phyloP scores from a whole-genome alignment of 2,797 vertebrate genomes.

The Pogoniulus pusillus region DNA sequence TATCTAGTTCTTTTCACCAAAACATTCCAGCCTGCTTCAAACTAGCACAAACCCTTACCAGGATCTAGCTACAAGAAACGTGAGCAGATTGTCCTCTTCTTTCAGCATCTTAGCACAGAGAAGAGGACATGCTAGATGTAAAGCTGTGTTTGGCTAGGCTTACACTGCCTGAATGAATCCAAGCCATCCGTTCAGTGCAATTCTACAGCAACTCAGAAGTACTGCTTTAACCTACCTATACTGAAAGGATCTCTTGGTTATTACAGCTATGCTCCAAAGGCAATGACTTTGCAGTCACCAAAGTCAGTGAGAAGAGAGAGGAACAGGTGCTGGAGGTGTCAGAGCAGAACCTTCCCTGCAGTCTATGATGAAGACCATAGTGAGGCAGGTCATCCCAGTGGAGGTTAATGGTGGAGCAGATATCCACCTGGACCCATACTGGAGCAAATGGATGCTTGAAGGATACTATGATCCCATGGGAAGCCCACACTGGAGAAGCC shows the following conservation, averaged over 20 bases:
- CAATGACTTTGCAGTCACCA: too few species aligned
- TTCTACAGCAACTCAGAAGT: slow-evolving; percentile 31
- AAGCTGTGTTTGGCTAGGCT: slow-evolving; percentile 23
- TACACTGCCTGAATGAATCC: neutral
- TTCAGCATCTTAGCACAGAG: neutral
- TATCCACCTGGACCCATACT: neutral
- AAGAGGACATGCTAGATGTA: neutral
- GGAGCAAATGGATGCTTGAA: neutral
- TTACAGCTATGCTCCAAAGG: neutral
- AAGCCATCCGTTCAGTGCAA: slow-evolving; percentile 17
- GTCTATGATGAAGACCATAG: neutral
- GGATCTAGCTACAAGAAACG: too few species aligned
- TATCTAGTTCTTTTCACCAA: too few species aligned
- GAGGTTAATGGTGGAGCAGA: neutral
- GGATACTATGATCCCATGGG: too few species aligned
- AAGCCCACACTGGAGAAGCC: too few species aligned
- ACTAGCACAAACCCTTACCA: too few species aligned
- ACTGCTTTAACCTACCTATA: slow-evolving; percentile 30
- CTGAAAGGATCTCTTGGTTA: slow-evolving; percentile 25
- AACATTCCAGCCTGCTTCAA: too few species aligned
- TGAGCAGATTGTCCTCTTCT: neutral
- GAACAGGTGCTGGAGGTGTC: neutral
- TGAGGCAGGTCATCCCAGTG: neutral
- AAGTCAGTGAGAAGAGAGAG: too few species aligned
- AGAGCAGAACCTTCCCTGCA: neutral